phyloP scores from a whole-genome alignment of 2,113 vertebrate species.

The Eolophus roseicapilla region DNA sequence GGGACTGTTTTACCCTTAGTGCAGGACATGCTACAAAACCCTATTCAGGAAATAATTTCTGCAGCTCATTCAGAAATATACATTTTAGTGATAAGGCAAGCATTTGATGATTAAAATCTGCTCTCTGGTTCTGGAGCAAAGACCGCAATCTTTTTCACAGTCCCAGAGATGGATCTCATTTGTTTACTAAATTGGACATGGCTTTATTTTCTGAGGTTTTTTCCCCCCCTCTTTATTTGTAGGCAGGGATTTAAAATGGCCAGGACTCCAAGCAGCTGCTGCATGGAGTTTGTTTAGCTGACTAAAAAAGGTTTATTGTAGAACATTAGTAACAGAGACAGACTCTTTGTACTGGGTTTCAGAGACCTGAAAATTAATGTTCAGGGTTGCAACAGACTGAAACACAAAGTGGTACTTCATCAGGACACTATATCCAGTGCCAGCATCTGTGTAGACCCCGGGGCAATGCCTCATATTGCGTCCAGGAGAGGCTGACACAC shows the following conservation, averaged over 20 bases:
- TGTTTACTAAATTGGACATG: not conserved
- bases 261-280: not conserved
- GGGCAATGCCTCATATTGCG: not conserved
- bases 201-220: not conserved
- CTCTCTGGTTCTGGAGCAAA: not conserved
- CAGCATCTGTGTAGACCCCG: not conserved
- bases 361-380: not conserved
- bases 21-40: not conserved
- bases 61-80: not conserved
- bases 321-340: not conserved
- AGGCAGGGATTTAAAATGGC: not conserved
- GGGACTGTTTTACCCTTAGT: not conserved
- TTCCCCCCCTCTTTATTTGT: not conserved
- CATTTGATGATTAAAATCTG: not conserved
- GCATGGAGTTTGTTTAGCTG: not conserved
- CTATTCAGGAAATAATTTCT: not conserved
- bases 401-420: not conserved
- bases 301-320: not conserved
- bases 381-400: not conserved
- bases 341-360: not conserved
- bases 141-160: not conserved
- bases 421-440: not conserved
- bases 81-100: not conserved
- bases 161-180: not conserved
- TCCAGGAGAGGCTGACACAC: not conserved